Percentiles rank a stretch among this genome's conserved stretches.
phyloP scores from a whole-genome alignment of 2,797 vertebrate genomes.

The Lacerta bilineata region DNA sequence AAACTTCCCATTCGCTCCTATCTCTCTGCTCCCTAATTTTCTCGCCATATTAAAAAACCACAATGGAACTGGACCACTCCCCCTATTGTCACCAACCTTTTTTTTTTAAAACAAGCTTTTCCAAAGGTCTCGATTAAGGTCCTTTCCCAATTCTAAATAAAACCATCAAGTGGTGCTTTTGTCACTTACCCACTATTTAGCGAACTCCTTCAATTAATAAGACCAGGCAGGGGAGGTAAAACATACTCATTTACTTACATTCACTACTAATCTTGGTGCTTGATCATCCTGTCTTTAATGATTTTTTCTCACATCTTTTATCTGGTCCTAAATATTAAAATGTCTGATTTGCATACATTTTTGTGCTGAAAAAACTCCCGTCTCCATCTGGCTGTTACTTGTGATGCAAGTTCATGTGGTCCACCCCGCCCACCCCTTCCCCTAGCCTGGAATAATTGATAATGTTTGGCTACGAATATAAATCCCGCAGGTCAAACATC shows the following conservation, averaged over 20 bases:
- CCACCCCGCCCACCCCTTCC: no score
- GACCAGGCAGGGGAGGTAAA: background rate
- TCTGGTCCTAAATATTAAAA: background rate
- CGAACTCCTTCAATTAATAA: background rate
- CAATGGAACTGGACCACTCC: background rate
- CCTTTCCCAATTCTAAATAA: slow-evolving; percentile 33
- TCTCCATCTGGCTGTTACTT: background rate
- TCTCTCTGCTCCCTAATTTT: background rate
- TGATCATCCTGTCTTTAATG: slow-evolving; percentile 7
- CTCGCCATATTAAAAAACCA: background rate
- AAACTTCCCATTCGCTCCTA: background rate
- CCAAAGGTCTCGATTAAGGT: slow-evolving; percentile 23
- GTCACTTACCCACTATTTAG: background rate
- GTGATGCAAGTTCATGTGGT: background rate
- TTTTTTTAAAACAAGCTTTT: background rate
- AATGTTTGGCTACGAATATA: background rate
- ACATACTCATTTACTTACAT: background rate
- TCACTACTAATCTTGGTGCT: background rate
- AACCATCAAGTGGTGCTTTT: background rate
- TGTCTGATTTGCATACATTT: background rate
- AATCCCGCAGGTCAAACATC: background rate
- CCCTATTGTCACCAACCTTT: background rate
- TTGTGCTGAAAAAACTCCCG: slow-evolving; percentile 7
- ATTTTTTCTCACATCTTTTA: slow-evolving; percentile 30
- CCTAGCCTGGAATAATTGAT: background rate